Conservation (phyloP, 2,888 invertebrate species). For the Drosophila niveifrons region DNA sequence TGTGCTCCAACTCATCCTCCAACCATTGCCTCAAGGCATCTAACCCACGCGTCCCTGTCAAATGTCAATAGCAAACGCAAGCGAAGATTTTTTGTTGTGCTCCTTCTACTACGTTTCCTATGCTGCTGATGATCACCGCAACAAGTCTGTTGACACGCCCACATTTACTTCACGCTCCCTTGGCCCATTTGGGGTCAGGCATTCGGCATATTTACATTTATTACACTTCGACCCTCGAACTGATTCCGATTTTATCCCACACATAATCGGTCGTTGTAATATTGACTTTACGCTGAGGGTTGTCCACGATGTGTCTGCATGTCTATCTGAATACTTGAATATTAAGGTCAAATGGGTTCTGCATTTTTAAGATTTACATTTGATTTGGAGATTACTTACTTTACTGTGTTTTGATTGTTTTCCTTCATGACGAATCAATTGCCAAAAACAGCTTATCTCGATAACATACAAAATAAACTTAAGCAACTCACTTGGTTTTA, state of each 20-base stretch:
- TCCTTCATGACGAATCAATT: too few relatives aligned
- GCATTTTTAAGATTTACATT: too few relatives aligned
- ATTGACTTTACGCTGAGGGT: conserved; percentile 30
- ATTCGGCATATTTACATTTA: conserved; percentile 64
- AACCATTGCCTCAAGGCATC: conserved; percentile 38
- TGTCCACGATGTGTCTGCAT: not conserved
- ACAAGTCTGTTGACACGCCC: conserved; percentile 34
- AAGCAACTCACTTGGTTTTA: too few relatives aligned
- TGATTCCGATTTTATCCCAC: conserved; percentile 27
- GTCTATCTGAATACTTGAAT: not conserved
- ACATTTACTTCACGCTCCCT: not conserved
- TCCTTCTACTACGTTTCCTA: not conserved
- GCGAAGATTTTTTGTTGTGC: conserved; percentile 35
- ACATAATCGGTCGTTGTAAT: conserved; percentile 55
- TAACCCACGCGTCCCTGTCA: conserved; percentile 71
- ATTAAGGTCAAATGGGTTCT: conserved; percentile 26
- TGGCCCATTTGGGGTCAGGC: conserved; percentile 43
- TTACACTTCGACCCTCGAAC: conserved; percentile 30
- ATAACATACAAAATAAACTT: too few relatives aligned
- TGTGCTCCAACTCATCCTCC: not conserved
- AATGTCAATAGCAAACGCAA: conserved; percentile 80
- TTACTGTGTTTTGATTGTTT: too few relatives aligned
- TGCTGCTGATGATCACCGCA: conserved; percentile 58
- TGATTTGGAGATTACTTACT: too few relatives aligned
- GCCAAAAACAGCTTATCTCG: too few relatives aligned